These are phyloP conservation scores for Ectropis crepuscularia DNA, from an alignment of 2,888 invertebrate genomes.

Conservation along the genomic window DNA sequence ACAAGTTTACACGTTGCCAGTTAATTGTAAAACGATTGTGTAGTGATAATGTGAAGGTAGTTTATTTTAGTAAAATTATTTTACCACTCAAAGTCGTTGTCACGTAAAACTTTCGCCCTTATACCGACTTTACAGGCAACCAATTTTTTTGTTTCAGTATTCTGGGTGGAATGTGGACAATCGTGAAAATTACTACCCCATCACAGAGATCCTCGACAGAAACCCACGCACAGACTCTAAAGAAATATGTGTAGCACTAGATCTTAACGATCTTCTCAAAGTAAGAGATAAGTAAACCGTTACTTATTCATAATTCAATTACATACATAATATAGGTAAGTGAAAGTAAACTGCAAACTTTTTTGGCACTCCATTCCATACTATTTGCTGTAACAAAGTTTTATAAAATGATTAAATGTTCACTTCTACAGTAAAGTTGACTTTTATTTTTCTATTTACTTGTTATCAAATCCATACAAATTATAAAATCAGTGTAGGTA, in stretches of 20 bases:
- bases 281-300: constrained; percentile 81
- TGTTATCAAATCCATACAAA: background rate
- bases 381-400: constrained; percentile 76
- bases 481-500: too few species aligned
- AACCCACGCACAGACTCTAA: constrained; percentile 82
- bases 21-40: too few species aligned
- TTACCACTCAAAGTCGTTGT: too few species aligned
- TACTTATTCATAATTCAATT: constrained; percentile 73
- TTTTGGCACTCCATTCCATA: constrained; percentile 82
- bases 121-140: too few species aligned
- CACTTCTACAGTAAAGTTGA: constrained; percentile 62
- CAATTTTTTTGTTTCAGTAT: constrained; percentile 78
- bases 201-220: constrained; percentile 82
- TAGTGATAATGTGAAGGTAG: too few species aligned
- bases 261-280: constrained; percentile 83
- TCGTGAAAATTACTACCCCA: constrained; percentile 85
- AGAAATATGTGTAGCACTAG: constrained; percentile 83
- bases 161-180: constrained; percentile 86
- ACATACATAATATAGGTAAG: constrained; percentile 72
- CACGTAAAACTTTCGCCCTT: too few species aligned
- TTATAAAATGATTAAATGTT: constrained; percentile 80
- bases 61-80: too few species aligned
- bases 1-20: too few species aligned
- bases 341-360: constrained; percentile 63
- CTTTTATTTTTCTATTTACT: constrained; percentile 40